Evolutionary conservation across 2,113 vertebrate genomes (phyloP).

Genomic region (Echinops telfairi): DNA sequence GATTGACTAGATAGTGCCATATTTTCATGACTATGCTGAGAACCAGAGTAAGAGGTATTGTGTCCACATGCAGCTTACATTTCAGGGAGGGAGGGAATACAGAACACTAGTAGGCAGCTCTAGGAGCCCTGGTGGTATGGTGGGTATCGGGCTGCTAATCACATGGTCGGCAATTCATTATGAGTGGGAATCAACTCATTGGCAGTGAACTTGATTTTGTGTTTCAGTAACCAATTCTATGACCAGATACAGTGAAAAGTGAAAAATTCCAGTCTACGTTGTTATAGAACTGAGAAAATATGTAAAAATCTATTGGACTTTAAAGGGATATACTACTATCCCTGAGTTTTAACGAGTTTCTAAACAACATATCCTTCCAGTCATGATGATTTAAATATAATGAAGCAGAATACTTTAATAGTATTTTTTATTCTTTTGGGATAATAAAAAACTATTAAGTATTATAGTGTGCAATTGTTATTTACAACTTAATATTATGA

Average conservation of each 20-base stretch:
- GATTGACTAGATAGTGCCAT: neutral
- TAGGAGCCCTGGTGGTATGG: no score
- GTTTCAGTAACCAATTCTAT: neutral
- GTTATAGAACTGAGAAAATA: neutral
- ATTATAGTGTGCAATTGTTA: no score
- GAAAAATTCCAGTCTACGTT: constrained; percentile 39
- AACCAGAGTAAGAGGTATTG: neutral
- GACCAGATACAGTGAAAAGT: constrained; percentile 40
- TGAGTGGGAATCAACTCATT: no score
- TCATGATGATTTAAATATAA: constrained; percentile 3
- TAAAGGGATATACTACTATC: neutral
- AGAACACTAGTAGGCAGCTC: no score
- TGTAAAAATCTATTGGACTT: neutral
- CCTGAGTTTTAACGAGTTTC: constrained; percentile 54
- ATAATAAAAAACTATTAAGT: neutral
- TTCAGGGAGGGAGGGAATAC: neutral
- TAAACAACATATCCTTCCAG: constrained; percentile 30
- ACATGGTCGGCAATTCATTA: no score
- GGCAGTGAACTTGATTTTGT: no score
- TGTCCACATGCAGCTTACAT: neutral
- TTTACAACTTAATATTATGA: no score
- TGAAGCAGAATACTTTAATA: constrained; percentile 8
- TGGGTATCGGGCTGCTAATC: no score
- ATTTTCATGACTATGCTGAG: neutral
- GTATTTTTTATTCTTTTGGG: constrained; percentile 11